Conservation (phyloP, 2,113 vertebrate species). For the Grammomys surdaster region DNA sequence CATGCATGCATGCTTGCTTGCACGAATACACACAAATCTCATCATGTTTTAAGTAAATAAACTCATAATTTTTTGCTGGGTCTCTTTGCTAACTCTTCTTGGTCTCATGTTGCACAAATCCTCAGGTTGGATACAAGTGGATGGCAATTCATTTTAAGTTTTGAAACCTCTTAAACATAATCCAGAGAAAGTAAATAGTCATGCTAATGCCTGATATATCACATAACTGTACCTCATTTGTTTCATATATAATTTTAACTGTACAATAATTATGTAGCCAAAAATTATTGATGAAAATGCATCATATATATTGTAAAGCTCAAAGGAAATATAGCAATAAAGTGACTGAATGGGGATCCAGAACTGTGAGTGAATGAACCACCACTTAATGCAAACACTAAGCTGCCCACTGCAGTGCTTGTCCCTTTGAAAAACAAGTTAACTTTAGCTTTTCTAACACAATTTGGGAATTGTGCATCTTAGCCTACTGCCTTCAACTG, state of each 20-base stretch:
- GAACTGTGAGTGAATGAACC: not conserved
- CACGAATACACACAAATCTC: not conserved
- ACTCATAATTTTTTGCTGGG: not conserved
- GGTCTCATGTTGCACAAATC: not conserved
- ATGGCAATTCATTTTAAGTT: not conserved
- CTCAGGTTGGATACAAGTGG: not conserved
- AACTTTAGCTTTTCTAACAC: not conserved
- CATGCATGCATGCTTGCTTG: not conserved
- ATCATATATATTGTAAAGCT: not conserved
- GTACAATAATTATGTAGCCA: not conserved
- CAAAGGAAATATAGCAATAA: not conserved
- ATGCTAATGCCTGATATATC: not conserved
- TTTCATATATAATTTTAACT: slow-evolving; percentile 2
- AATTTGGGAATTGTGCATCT: not conserved
- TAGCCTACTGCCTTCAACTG: not conserved
- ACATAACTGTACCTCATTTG: not conserved
- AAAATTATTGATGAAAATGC: not conserved
- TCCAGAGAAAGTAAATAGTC: not conserved
- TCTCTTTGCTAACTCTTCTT: not conserved
- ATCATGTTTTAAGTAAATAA: not conserved
- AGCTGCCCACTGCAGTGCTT: not conserved
- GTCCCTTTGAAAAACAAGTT: not conserved
- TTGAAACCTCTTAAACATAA: slow-evolving; percentile 31
- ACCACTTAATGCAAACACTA: not conserved
- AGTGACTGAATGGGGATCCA: not conserved